phyloP scores from a whole-genome alignment of 35 echinoderm and acorn worm genomes.

The Lytechinus pictus region DNA sequence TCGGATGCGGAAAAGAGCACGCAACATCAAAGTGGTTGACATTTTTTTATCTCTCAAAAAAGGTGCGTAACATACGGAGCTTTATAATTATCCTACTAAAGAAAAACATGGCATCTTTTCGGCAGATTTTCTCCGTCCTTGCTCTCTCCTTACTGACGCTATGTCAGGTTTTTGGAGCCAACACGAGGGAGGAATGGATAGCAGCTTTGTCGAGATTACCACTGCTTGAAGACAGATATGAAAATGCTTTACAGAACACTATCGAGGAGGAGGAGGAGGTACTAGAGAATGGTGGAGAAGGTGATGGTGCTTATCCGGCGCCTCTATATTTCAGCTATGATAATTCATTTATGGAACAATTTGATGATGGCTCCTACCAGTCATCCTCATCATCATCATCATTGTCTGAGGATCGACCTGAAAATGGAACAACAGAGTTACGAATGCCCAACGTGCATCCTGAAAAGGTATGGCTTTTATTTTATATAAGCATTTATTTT shows the following conservation, averaged over 20 bases:
- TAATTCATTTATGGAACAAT: neutral
- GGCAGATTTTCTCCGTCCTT: neutral
- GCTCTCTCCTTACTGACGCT: neutral
- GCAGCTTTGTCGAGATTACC: constrained; percentile 39
- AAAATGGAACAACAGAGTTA: constrained; percentile 14
- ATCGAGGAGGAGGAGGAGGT: neutral
- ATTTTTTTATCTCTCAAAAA: neutral
- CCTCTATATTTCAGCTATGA: neutral
- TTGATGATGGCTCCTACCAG: neutral
- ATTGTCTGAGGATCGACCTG: neutral
- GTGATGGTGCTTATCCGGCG: neutral
- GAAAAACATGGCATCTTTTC: constrained; percentile 3
- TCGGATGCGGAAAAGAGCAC: neutral
- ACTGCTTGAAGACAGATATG: neutral
- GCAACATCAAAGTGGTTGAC: constrained; percentile 6
- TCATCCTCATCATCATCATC: neutral
- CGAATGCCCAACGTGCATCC: constrained; percentile 18
- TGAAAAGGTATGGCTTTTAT: neutral
- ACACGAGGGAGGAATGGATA: constrained; percentile 31
- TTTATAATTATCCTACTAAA: neutral
- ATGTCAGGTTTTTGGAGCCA: constrained; percentile 8
- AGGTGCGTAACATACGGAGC: neutral
- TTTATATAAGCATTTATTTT: no score
- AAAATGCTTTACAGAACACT: neutral
- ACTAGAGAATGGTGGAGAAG: neutral